Evolutionary conservation across 2,113 vertebrate species (phyloP).

Genomic region (Cephalopterus ornatus): DNA sequence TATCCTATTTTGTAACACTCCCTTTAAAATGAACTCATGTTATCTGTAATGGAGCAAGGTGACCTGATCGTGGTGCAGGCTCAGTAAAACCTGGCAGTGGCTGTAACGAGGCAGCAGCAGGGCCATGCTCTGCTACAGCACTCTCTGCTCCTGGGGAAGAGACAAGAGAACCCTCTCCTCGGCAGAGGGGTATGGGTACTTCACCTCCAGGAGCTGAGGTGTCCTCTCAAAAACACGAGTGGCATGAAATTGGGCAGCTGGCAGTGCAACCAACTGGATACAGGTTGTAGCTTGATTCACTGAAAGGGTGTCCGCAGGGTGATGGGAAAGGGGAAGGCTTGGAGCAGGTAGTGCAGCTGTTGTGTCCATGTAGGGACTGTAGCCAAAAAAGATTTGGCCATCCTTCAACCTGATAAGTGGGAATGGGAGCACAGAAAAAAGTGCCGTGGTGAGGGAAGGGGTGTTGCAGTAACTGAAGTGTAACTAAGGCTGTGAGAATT

Average conservation of each 20-base stretch:
- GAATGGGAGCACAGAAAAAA: neutral
- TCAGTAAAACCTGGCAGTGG: neutral
- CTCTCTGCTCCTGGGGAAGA: neutral
- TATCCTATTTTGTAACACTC: neutral
- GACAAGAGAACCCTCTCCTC: neutral
- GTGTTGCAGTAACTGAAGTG: neutral
- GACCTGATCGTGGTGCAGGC: neutral
- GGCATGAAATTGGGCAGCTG: neutral
- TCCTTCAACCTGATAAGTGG: neutral
- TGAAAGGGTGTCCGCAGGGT: neutral
- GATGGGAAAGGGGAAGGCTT: neutral
- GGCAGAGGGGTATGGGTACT: neutral
- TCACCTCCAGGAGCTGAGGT: neutral
- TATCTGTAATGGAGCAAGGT: neutral
- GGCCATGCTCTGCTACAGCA: neutral
- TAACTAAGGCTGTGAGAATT: neutral
- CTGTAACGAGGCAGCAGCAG: rapidly evolving
- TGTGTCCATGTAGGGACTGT: neutral
- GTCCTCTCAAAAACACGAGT: neutral
- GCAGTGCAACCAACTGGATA: neutral
- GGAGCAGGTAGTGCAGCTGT: neutral
- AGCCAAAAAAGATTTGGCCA: neutral
- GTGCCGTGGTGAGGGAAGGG: neutral
- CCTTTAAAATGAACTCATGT: neutral
- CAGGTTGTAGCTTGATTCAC: neutral